phyloP scores from a whole-genome alignment of 2,113 vertebrate species.

The Sitta europaea region DNA sequence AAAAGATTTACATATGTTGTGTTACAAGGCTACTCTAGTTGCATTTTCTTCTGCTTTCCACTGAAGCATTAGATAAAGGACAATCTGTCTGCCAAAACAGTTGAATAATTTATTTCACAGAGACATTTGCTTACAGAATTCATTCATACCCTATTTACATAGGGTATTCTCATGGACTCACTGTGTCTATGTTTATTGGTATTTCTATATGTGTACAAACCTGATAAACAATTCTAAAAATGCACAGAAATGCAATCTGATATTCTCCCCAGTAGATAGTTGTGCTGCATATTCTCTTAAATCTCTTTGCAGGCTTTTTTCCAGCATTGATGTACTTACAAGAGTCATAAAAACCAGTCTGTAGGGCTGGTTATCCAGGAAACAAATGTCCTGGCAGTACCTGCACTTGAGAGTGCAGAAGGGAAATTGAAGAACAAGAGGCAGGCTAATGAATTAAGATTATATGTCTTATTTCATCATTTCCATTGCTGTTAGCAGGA shows the following conservation, averaged over 20 bases:
- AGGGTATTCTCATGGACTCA: neutral
- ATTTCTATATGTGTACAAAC: neutral
- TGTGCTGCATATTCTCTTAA: neutral
- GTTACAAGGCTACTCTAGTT: neutral
- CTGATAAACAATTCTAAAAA: neutral
- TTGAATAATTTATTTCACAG: slow-evolving; percentile 16
- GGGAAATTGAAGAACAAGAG: neutral
- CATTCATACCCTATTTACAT: neutral
- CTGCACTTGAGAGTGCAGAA: neutral
- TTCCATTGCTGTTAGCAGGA: neutral
- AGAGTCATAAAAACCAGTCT: neutral
- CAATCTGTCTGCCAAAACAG: neutral
- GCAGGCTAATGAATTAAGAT: neutral
- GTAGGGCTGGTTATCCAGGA: neutral
- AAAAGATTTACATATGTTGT: slow-evolving; percentile 1
- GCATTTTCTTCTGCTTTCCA: slow-evolving; percentile 10
- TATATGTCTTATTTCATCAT: neutral
- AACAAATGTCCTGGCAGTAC: neutral
- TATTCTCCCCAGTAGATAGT: neutral
- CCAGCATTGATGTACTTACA: neutral
- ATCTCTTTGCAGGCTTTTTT: neutral
- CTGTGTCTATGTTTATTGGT: neutral
- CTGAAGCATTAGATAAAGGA: slow-evolving; percentile 2
- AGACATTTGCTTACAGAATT: neutral
- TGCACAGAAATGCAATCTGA: neutral